phyloP scores from a whole-genome alignment of 2,797 vertebrate species.

The Sparus aurata region DNA sequence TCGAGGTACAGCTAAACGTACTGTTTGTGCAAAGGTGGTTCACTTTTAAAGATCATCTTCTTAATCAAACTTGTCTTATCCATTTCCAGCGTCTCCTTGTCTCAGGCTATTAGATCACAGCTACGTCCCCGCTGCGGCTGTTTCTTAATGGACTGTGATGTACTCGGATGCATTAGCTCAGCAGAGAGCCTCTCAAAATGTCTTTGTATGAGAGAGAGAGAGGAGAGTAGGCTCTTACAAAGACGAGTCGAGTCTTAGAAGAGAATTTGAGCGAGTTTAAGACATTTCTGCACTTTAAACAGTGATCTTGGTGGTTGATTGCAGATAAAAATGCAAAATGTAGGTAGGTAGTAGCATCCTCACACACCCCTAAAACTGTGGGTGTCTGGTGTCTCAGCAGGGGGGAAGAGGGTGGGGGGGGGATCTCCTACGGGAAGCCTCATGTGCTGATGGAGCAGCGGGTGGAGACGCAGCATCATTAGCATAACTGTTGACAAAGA shows the following conservation, averaged over 20 bases:
- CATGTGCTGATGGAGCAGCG: slow-evolving; percentile 52
- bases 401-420: not conserved
- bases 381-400: slow-evolving; percentile 29
- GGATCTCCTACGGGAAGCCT: slow-evolving; percentile 27
- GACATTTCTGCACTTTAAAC: no score
- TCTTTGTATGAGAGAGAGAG: slow-evolving; percentile 15
- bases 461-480: slow-evolving; percentile 46
- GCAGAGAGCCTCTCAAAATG: slow-evolving; percentile 50
- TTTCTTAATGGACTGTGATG: slow-evolving; percentile 69
- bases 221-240: not conserved
- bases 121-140: slow-evolving; percentile 65
- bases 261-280: not conserved
- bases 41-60: slow-evolving; percentile 49
- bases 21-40: slow-evolving; percentile 34
- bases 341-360: slow-evolving; percentile 10
- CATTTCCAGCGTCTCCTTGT: slow-evolving; percentile 46
- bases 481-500: slow-evolving; percentile 58
- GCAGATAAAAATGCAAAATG: slow-evolving; percentile 5
- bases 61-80: slow-evolving; percentile 59
- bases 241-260: not conserved
- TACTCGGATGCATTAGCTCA: slow-evolving; percentile 52
- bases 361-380: slow-evolving; percentile 10
- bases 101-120: slow-evolving; percentile 67
- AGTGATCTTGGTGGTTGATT: not conserved
- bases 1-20: not conserved